Conservation (phyloP, 2,113 vertebrate species). For the Xenus cinereus region DNA sequence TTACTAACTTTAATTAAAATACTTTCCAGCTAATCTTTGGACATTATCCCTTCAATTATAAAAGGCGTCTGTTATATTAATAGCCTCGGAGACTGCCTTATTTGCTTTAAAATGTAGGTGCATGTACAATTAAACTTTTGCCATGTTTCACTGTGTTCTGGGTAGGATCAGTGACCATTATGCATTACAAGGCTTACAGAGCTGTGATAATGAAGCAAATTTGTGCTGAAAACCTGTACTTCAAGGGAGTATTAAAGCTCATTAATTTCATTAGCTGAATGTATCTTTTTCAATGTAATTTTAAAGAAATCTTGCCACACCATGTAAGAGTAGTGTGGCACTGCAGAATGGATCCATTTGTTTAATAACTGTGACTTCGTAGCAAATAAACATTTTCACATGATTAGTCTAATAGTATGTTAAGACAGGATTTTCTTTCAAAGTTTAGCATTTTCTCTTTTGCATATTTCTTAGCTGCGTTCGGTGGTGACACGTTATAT, state of each 20-base stretch:
- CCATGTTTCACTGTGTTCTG: slow-evolving; percentile 45
- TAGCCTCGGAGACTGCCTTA: slow-evolving; percentile 47
- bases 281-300: slow-evolving; percentile 31
- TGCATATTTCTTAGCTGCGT: not conserved
- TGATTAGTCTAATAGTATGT: slow-evolving; percentile 28
- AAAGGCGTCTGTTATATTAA: slow-evolving; percentile 53
- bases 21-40: slow-evolving; percentile 62
- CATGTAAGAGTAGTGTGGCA: not conserved
- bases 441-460: not conserved
- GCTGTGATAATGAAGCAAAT: slow-evolving; percentile 61
- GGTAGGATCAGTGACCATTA: slow-evolving; percentile 48
- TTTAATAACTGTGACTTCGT: slow-evolving; percentile 44
- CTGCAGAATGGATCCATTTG: slow-evolving; percentile 35
- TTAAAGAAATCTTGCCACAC: slow-evolving; percentile 11
- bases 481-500: not conserved
- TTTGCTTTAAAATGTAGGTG: slow-evolving; percentile 67
- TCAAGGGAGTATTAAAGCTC: slow-evolving; percentile 60
- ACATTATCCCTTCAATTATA: slow-evolving; percentile 64
- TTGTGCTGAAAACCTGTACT: slow-evolving; percentile 50
- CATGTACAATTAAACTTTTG: slow-evolving; percentile 66
- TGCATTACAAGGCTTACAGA: slow-evolving; percentile 44
- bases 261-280: slow-evolving; percentile 66
- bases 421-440: slow-evolving; percentile 1
- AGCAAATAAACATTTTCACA: slow-evolving; percentile 63
- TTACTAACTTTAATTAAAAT: slow-evolving; percentile 67